Evolutionary conservation across 2,113 vertebrate genomes (phyloP), one percentile per base, ranked within the genome.

Genomic region (Lagenorhynchus albirostris): DNA sequence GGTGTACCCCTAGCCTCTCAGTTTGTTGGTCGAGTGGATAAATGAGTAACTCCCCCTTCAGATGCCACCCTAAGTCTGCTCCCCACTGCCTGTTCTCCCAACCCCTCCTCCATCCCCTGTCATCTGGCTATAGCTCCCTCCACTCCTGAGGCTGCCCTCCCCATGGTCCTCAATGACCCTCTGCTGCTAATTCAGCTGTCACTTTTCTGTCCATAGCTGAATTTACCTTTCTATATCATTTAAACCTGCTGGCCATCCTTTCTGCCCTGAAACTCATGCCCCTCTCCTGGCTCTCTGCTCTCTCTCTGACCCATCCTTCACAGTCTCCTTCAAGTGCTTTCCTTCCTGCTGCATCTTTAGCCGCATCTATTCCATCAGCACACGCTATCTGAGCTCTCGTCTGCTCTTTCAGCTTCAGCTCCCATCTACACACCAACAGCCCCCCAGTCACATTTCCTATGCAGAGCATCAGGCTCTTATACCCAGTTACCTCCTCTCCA

Each of bases 351-450:
- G 38, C 33, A 14, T 38, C 53, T 29, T 13, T 33, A 31, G 10
- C 58, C 4, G 21, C 3, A 1, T 63, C 74, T 53, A 1, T 7
- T 31, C 68, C 25, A 8, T 23, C 41, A 70, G 67, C 79, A 41
- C 36, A 1, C 2, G 0, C n/a, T 3, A 0, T 53, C 74, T 3
- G 15, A 21, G 15, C 0, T 0, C 53, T 50, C 17, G 1, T 12
- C 11, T 17, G 0, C 4, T 14, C 31, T 41, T 20, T 53, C 8
- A 5, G 21, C 79, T 29, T 60, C 73, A 33, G 36, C 1, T 1
- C 33, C n/a, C 14, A 53, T 38, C 33, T 15, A 12, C 23, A 53
- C 0, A 0, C 68, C 67, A 55, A 12, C 18, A 41, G 65, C 21
- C 18, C 12, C 60, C 70, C 29, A 2, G 12, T 80, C 2, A 0